Evolutionary conservation across 2,888 invertebrate species (phyloP).

Genomic region (Eremobia ochroleuca): DNA sequence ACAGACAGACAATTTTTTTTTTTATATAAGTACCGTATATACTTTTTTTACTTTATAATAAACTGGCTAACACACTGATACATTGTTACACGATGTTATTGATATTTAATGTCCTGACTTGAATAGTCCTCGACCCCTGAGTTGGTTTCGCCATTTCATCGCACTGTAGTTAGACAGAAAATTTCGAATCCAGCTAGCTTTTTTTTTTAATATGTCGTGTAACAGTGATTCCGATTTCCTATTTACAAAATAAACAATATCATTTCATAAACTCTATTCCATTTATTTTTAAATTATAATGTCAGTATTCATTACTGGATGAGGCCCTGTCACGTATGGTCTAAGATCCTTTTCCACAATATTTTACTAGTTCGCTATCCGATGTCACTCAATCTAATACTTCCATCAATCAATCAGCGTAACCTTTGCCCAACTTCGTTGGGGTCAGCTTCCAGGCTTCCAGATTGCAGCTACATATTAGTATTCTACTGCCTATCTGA

Average conservation of each 20-base stretch:
- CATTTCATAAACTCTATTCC: neutral
- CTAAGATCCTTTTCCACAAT: constrained; percentile 2
- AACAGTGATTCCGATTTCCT: neutral
- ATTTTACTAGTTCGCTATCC: neutral
- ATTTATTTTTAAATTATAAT: neutral
- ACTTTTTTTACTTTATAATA: too few relatives aligned
- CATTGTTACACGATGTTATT: neutral
- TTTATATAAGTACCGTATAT: too few relatives aligned
- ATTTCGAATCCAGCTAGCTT: neutral
- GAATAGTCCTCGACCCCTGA: neutral
- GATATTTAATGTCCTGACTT: neutral
- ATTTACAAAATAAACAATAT: neutral
- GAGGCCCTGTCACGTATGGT: neutral
- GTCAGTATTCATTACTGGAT: neutral
- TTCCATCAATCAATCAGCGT: too few relatives aligned
- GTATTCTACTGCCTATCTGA: too few relatives aligned
- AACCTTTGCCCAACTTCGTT: too few relatives aligned
- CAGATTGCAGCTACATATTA: too few relatives aligned
- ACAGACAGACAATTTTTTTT: too few relatives aligned
- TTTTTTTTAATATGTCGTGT: neutral
- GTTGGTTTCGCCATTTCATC: neutral
- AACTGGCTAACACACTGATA: constrained; percentile 6
- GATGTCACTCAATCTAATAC: too few relatives aligned
- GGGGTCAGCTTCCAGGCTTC: too few relatives aligned
- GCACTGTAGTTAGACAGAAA: neutral